Percentiles rank a stretch among this genome's conserved stretches.
phyloP scores from a whole-genome alignment of 1,140 invertebrate genomes.

The Drosophila littoralis region DNA sequence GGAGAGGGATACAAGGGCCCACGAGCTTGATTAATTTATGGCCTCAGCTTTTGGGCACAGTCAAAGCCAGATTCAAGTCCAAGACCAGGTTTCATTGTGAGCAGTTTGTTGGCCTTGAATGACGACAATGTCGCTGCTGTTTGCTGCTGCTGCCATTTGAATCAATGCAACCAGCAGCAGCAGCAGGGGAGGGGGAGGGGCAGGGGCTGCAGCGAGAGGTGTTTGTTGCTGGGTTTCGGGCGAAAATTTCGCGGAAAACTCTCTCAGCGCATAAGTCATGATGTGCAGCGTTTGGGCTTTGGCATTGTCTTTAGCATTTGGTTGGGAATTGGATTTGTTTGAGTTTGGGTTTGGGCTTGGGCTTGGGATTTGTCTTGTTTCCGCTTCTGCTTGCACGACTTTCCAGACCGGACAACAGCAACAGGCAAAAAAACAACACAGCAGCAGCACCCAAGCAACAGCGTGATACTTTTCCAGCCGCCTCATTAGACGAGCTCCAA shows the following conservation, averaged over 20 bases:
- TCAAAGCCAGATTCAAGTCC: conserved; percentile 16
- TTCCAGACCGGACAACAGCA: conserved; percentile 25
- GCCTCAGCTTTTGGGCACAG: conserved; percentile 35
- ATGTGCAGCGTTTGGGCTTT: conserved; percentile 7
- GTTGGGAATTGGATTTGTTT: conserved; percentile 15
- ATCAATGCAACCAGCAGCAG: conserved; percentile 25
- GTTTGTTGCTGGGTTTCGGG: conserved; percentile 18
- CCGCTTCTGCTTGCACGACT: conserved; percentile 45
- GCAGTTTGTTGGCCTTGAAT: conserved; percentile 66
- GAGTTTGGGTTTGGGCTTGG: conserved; percentile 6
- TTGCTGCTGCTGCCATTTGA: conserved; percentile 52
- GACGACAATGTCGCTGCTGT: conserved; percentile 36
- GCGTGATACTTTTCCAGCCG: conserved; percentile 36
- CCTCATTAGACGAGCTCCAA: conserved; percentile 44
- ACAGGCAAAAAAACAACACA: not conserved
- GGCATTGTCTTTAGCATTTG: conserved; percentile 35
- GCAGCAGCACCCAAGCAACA: not conserved
- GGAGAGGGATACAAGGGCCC: not conserved
- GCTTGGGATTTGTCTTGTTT: conserved; percentile 38
- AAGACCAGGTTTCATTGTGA: conserved; percentile 58
- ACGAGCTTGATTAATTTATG: conserved; percentile 74
- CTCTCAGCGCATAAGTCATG: conserved; percentile 53
- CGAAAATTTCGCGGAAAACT: conserved; percentile 55
- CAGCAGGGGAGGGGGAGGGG: not conserved
- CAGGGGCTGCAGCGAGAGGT: conserved; percentile 11